Percentiles rank a stretch among this genome's conserved stretches.
These are phyloP conservation scores for Sceloporus undulatus DNA, from an alignment of 2,113 vertebrate species.

Conservation along the genomic window DNA sequence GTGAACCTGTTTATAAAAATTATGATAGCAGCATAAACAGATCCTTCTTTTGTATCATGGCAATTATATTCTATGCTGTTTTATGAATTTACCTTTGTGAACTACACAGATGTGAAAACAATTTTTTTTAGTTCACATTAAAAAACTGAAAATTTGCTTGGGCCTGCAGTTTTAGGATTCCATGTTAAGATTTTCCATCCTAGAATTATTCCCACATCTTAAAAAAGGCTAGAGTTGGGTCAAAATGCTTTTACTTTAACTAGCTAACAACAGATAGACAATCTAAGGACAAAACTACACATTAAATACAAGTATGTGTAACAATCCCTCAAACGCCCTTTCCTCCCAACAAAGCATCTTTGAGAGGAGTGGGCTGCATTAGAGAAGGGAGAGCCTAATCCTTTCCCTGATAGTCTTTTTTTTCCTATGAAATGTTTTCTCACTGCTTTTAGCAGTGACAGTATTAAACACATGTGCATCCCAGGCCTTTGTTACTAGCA, in stretches of 20 bases:
- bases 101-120: background rate
- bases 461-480: background rate
- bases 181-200: background rate
- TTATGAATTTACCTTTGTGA: background rate
- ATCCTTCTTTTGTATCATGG: background rate
- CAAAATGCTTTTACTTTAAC: background rate
- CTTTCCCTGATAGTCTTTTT: background rate
- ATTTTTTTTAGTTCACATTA: background rate
- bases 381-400: background rate
- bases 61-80: background rate
- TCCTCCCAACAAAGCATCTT: background rate
- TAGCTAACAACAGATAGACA: background rate
- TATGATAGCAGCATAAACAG: background rate
- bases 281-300: background rate
- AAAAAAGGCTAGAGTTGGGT: background rate
- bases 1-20: background rate
- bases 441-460: background rate
- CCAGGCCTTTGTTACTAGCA: background rate
- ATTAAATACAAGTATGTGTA: background rate
- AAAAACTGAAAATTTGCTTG: background rate
- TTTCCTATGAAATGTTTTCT: background rate
- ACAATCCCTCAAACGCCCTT: background rate
- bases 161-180: background rate
- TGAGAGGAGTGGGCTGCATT: background rate
- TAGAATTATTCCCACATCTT: background rate